These are phyloP conservation scores for Betta splendens DNA, from an alignment of 2,797 vertebrate genomes.

Conservation along the genomic window DNA sequence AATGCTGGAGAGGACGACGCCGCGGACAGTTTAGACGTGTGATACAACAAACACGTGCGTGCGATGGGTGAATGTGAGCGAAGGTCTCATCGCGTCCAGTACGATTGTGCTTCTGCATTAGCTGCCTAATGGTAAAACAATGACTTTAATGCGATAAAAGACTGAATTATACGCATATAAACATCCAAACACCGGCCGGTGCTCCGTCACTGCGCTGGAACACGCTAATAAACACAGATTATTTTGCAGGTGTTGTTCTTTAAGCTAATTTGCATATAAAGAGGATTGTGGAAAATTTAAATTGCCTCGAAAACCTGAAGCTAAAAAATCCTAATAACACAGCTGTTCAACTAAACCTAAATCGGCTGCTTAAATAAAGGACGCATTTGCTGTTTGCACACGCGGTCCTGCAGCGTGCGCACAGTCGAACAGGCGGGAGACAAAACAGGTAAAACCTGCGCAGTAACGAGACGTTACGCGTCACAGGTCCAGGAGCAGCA, in stretches of 20 bases:
- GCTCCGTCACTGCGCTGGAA: neutral
- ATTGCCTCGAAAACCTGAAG: neutral
- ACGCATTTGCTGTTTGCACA: too few relatives aligned
- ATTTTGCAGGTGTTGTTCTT: neutral
- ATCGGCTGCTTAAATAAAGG: neutral
- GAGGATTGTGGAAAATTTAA: neutral
- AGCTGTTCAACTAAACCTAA: neutral
- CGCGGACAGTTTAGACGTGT: too few relatives aligned
- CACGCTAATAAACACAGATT: neutral
- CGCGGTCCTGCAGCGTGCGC: too few relatives aligned
- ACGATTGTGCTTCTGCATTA: neutral
- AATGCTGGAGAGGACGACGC: too few relatives aligned
- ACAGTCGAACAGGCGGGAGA: too few relatives aligned
- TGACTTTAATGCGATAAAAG: too few relatives aligned
- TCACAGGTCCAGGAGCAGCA: too few relatives aligned
- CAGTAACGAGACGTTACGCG: too few relatives aligned
- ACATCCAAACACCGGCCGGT: neutral
- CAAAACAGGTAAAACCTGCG: too few relatives aligned
- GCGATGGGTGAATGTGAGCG: too few relatives aligned
- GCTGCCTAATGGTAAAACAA: neutral
- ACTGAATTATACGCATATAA: neutral
- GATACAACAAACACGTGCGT: too few relatives aligned
- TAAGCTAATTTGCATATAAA: constrained; percentile 1
- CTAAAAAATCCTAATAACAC: neutral
- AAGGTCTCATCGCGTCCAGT: too few relatives aligned